Evolutionary conservation across 2,888 invertebrate species (phyloP).

Genomic region (Brachyptera putata): DNA sequence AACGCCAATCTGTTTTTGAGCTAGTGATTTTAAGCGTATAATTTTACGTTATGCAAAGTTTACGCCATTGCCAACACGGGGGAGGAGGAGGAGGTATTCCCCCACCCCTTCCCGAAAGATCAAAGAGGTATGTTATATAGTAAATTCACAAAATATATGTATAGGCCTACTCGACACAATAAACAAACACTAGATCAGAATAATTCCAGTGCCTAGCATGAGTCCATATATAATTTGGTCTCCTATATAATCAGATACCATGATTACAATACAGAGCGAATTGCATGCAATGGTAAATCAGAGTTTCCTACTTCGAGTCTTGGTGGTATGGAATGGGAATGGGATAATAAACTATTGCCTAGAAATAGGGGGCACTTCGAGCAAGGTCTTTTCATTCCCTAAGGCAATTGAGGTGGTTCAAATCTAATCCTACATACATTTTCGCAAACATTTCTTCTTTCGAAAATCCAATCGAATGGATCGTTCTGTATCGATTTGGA

Average conservation of each 20-base stretch:
- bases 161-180: too few relatives aligned
- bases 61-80: neutral
- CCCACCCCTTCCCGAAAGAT: slow-evolving; percentile 30
- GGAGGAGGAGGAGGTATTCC: slow-evolving; percentile 25
- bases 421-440: too few relatives aligned
- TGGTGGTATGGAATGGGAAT: neutral
- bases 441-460: too few relatives aligned
- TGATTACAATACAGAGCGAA: neutral
- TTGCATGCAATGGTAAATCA: slow-evolving; percentile 2
- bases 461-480: too few relatives aligned
- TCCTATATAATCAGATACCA: neutral
- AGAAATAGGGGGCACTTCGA: too few relatives aligned
- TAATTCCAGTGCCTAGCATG: neutral
- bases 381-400: too few relatives aligned
- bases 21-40: too few relatives aligned
- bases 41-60: neutral
- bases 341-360: too few relatives aligned
- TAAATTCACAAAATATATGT: neutral
- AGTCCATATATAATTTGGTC: neutral
- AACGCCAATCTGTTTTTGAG: too few relatives aligned
- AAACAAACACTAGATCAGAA: neutral
- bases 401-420: too few relatives aligned
- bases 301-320: neutral
- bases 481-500: too few relatives aligned
- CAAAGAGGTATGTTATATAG: slow-evolving; percentile 25